Percentiles rank a stretch among this genome's conserved stretches.
These are phyloP conservation scores for Melanotaenia duboulayi DNA, from an alignment of 2,113 vertebrate genomes.

Conservation along the genomic window DNA sequence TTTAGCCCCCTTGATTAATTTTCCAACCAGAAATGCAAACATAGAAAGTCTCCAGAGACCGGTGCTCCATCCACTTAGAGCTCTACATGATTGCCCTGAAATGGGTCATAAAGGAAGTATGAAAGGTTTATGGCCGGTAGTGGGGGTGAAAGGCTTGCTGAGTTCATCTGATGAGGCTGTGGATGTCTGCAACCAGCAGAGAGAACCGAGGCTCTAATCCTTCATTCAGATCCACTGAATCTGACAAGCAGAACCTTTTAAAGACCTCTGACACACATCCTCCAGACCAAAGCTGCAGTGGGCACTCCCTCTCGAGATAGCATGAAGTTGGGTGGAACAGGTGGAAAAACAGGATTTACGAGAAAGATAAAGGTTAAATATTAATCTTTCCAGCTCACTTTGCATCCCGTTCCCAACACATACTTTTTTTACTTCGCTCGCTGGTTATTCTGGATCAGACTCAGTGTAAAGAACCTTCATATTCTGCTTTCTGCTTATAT, in stretches of 20 bases:
- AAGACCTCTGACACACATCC: too few relatives aligned
- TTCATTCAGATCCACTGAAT: too few relatives aligned
- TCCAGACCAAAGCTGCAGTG: too few relatives aligned
- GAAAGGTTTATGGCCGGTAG: too few relatives aligned
- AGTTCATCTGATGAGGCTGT: too few relatives aligned
- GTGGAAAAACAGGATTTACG: neutral
- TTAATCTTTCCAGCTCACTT: neutral
- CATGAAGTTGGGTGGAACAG: neutral
- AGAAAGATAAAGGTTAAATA: slow-evolving; percentile 7
- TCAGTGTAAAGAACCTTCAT: neutral
- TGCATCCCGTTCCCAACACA: neutral
- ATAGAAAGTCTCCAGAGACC: neutral
- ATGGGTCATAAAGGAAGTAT: too few relatives aligned
- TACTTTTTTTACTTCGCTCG: neutral
- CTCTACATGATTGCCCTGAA: too few relatives aligned
- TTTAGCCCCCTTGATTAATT: neutral
- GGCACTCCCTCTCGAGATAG: slow-evolving; percentile 4
- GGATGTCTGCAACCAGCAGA: too few relatives aligned
- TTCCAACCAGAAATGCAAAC: neutral
- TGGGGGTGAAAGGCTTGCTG: too few relatives aligned
- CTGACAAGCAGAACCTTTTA: too few relatives aligned
- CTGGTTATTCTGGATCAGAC: neutral
- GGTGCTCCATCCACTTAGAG: too few relatives aligned
- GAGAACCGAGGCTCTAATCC: too few relatives aligned
- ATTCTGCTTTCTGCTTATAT: neutral